These are phyloP conservation scores for Nymphalis urticae DNA, from an alignment of 2,888 invertebrate genomes.

Conservation along the genomic window DNA sequence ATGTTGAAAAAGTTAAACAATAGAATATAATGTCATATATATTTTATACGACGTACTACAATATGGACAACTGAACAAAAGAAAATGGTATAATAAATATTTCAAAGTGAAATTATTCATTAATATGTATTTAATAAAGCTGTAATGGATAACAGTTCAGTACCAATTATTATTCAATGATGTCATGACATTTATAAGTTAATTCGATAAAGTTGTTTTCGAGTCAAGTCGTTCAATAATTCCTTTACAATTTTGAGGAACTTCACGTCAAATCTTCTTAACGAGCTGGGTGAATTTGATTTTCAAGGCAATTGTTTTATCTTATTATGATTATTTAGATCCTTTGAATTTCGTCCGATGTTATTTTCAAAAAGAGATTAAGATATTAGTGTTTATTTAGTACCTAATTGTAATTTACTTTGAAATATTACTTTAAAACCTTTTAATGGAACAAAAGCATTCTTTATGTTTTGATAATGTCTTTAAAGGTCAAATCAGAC, in stretches of 20 bases:
- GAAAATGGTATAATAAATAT: no score
- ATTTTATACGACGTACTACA: no score
- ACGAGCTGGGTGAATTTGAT: constrained; percentile 15
- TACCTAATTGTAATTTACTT: no score
- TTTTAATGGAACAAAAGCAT: no score
- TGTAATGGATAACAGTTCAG: not conserved
- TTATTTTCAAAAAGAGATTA: not conserved
- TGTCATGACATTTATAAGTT: constrained; percentile 69
- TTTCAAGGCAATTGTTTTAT: constrained; percentile 19
- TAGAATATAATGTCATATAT: no score
- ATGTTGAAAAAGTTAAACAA: no score
- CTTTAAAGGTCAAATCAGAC: no score
- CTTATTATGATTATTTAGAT: constrained; percentile 13
- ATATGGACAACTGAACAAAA: no score
- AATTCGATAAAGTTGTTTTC: constrained; percentile 69
- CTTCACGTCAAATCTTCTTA: constrained; percentile 11
- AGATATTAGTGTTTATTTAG: no score
- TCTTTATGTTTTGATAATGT: no score
- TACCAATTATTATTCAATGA: constrained; percentile 52
- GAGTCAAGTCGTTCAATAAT: constrained; percentile 50
- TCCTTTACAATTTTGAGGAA: constrained; percentile 43
- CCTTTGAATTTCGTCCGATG: not conserved
- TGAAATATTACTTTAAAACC: no score
- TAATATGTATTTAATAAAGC: not conserved
- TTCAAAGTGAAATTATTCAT: no score